Evolutionary conservation across 2,113 vertebrate species (phyloP), one percentile per base, ranked within the genome.

Genomic region (Eubucco bourcierii): DNA sequence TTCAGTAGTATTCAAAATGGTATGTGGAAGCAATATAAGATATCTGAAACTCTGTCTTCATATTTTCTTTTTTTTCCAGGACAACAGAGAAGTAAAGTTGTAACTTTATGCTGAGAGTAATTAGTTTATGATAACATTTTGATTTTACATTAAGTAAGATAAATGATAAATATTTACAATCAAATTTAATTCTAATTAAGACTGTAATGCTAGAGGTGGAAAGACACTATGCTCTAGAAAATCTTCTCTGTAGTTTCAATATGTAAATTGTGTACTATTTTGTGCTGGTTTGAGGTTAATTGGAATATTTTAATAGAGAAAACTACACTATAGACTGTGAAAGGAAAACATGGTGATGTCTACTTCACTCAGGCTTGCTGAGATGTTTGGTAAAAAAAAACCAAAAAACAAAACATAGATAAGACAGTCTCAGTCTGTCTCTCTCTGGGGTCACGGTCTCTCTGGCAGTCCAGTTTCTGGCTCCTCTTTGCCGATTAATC

Each of bases 81-180:
- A 17, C 68, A 94, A 68, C 72, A 80, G 46, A 68, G 82, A 65
- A 80, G 34, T 65, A 44, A 8, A 76, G 96, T 95, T 93, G 52
- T 90, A 95, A 77, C 50, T 73, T 96, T 96, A 92, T 88, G 44
- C n/a, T 77, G 21, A 68, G 27, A 90, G 15, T 94, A 97, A 97
- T 96, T 96, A 96, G 31, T 63, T 96, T 76, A 93, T 72, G 60
- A 87, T 96, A 92, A 96, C 94, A 80, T 89, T 97, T 93, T 95
- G 96, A 97, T 97, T 97, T 95, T 95, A 93, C 56, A 95, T 96
- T 97, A 96, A 89, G 55, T 34, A 96, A 96, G 91, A 95, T 74
- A 95, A 96, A 96, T 1, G 1, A 46, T 94, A 64, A 93, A 76
- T 96, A 96, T 90, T 96, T 94, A 92, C 78, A 95, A 53, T 19